Evolutionary conservation across 2,113 vertebrate species (phyloP), one percentile per base, ranked within the genome.

Genomic region (Phoenicopterus ruber): DNA sequence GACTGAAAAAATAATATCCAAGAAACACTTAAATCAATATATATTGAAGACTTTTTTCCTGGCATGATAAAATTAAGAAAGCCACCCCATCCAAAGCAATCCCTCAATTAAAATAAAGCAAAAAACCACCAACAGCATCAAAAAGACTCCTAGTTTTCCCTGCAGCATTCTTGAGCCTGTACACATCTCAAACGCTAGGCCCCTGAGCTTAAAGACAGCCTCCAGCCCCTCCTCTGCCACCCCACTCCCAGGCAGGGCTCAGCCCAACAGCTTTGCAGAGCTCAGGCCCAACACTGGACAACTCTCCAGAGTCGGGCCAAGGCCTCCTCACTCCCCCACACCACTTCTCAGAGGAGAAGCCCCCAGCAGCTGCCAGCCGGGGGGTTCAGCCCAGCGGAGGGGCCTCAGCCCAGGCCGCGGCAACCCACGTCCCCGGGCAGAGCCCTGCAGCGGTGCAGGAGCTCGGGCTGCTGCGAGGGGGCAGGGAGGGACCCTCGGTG

Each of bases 1-100:
- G 99, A 98, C 99, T 99, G 79, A 13, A 91, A 82, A 92, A 34
- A 21, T 12, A 87, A 22, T 1, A 29, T 0, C 54, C 55, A 66
- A 50, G 22, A 59, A 24, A 0, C 50, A 9, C 28, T 29, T 42
- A 14, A 26, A 46, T 6, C 57, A 46, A 24, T 14, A 13, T 7
- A 18, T 2, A 22, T 0, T 2, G 1, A 24, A 61, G 4, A 52
- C 4, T 1, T 5, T 20, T 36, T 19, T 7, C 55, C 17, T 0
- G 11, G 26, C 10, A 38, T 19, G 11, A 18, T 2, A 82, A 52
- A 76, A 4, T 6, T 2, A 26, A 57, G 31, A 29, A 79, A 65
- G 2, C 19, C 34, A 9, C 14, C 4, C 5, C 11, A 18, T 11
- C 1, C 29, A 42, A 38, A 71, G 20, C 47, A 67, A 90, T 1